Conservation (phyloP, 1,140 invertebrate genomes). For the Drosophila prosaltans region DNA sequence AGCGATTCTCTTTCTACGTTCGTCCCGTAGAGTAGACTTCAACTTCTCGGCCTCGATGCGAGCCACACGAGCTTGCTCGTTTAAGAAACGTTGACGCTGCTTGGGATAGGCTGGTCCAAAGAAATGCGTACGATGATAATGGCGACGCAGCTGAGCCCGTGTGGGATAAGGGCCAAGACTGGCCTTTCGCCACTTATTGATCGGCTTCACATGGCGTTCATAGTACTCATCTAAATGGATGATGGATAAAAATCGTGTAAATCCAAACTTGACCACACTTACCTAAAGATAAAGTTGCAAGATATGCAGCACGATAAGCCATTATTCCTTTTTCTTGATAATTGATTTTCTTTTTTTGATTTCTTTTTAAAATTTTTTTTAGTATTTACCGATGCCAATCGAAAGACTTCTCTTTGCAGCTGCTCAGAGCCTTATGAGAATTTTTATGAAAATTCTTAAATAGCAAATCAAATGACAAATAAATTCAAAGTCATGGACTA, state of each 20-base stretch:
- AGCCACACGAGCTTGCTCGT: not conserved
- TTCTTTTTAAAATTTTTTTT: not conserved
- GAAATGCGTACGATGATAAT: conserved; percentile 25
- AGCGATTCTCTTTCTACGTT: not conserved
- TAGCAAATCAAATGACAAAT: not conserved
- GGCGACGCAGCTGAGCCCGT: not conserved
- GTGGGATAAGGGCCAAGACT: not conserved
- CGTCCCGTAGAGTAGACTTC: no score
- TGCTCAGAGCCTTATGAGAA: not conserved
- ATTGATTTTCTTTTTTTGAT: not conserved
- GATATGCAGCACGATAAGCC: not conserved
- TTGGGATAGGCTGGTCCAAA: conserved; percentile 8
- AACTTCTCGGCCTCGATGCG: no score
- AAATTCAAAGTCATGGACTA: not conserved
- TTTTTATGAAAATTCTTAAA: not conserved
- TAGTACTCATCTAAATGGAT: conserved; percentile 25
- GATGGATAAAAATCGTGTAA: not conserved
- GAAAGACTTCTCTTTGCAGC: not conserved
- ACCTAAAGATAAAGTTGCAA: not conserved
- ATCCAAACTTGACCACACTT: not conserved
- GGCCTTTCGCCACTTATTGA: not conserved
- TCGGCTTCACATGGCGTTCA: conserved; percentile 5
- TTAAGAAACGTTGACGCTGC: not conserved
- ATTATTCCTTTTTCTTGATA: no score
- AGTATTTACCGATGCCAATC: not conserved